Evolutionary conservation across 2,113 vertebrate species (phyloP), one percentile per base, ranked within the genome.

Genomic region (Pseudopodoces humilis): DNA sequence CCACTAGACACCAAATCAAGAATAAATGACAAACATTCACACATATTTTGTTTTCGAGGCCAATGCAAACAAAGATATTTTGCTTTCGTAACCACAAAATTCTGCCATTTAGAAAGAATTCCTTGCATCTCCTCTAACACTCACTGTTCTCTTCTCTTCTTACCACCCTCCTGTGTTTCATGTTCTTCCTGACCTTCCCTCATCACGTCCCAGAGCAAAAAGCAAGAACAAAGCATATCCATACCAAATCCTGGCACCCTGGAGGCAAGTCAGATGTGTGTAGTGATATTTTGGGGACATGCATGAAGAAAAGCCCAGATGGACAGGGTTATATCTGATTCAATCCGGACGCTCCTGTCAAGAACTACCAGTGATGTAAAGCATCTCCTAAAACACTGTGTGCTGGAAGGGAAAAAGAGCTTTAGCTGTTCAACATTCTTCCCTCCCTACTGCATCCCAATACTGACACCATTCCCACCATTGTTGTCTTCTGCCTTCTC

Each of bases 51-150:
- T 31, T 93, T 85, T 27, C 1, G 15, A 50, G 43, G 49, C 50
- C 59, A 86, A 83, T 20, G 75, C 7, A 74, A 80, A 53, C 33
- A 71, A 86, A 86, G 68, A 65, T 27, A 24, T 72, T 92, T 88
- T 90, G 62, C 46, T 80, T 92, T 76, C 53, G 68, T 78, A 93
- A 74, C 55, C 79, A 74, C 85, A 88, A 28, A 88, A 80, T 50
- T 44, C 25, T 71, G 44, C 6, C 2, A 2, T 82, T 92, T 89
- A 15, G 49, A 49, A 96, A 75, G 55, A 76, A 39, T 80, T 83
- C 43, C 44, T 62, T 46, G 7, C 4, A 1, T 8, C 17, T 75
- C 53, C 25, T 50, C 31, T 76, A 24, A 41, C 9, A 33, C 4
- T 69, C 16, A 8, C 25, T 72, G 22, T 44, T 30, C 50, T 84